Conservation (phyloP, 2,888 invertebrate genomes). For the Parasteatoda lunata region DNA sequence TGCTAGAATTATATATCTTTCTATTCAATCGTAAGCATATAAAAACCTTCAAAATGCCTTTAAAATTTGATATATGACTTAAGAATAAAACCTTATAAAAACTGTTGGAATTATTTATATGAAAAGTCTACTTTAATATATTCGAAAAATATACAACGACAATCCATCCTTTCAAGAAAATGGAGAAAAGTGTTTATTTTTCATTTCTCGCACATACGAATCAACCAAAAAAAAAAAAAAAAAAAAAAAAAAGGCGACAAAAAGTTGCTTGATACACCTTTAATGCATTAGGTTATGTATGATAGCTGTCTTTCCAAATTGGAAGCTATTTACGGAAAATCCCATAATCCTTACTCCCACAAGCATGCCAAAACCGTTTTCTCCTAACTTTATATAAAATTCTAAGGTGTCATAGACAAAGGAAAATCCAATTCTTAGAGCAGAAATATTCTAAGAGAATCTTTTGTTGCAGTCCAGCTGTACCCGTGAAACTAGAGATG, state of each 20-base stretch:
- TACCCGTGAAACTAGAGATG: slow-evolving; percentile 18
- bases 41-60: no score
- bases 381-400: neutral
- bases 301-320: neutral
- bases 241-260: no score
- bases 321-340: neutral
- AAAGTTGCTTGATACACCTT: neutral
- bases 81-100: no score
- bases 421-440: slow-evolving; percentile 14
- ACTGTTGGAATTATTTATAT: no score
- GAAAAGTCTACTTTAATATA: no score
- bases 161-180: neutral
- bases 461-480: slow-evolving; percentile 37
- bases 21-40: no score
- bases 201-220: neutral
- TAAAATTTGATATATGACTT: no score
- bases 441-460: slow-evolving; percentile 15
- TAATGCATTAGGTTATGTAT: slow-evolving; percentile 1
- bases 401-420: neutral
- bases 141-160: neutral
- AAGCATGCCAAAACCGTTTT: neutral
- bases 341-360: neutral
- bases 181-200: slow-evolving; percentile 2
- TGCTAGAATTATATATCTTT: no score
- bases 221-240: no score